Evolutionary conservation across 2,888 invertebrate species (phyloP).

Genomic region (Caenorhabditis sp.): DNA sequence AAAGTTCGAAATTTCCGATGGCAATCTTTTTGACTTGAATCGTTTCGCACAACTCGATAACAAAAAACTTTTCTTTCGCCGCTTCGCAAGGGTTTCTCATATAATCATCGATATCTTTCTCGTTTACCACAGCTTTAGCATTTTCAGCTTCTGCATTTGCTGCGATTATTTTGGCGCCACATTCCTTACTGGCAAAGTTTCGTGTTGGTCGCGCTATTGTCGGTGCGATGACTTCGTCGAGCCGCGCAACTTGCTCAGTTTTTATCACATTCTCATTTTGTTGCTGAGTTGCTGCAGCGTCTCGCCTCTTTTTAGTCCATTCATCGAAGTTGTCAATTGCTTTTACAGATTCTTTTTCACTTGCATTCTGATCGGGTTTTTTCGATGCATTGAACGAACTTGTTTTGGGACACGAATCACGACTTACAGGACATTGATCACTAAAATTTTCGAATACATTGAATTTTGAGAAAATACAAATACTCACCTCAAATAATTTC

Average conservation of each 20-base stretch:
- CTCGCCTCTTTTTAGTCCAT: slow-evolving; percentile 42
- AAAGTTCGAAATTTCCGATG: slow-evolving; percentile 94
- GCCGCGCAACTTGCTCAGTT: background rate
- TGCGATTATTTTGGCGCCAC: slow-evolving; percentile 93
- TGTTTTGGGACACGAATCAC: slow-evolving; percentile 16
- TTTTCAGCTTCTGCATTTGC: slow-evolving; percentile 91
- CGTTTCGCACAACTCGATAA: slow-evolving; percentile 96
- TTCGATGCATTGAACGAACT: slow-evolving; percentile 22
- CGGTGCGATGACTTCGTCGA: slow-evolving; percentile 13
- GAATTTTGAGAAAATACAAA: background rate
- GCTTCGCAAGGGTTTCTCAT: slow-evolving; percentile 92
- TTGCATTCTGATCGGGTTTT: slow-evolving; percentile 8
- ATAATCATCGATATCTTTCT: slow-evolving; percentile 82
- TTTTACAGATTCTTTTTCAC: slow-evolving; percentile 15
- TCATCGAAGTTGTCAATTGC: slow-evolving; percentile 41
- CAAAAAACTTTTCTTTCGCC: slow-evolving; percentile 76
- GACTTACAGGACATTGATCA: slow-evolving; percentile 5
- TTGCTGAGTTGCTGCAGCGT: slow-evolving; percentile 15
- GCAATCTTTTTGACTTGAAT: slow-evolving; percentile 86
- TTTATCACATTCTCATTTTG: background rate
- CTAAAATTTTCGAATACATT: background rate
- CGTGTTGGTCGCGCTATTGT: slow-evolving; percentile 34
- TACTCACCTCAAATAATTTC: slow-evolving; percentile 5
- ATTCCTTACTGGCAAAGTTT: slow-evolving; percentile 85
- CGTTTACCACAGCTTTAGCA: slow-evolving; percentile 80